Evolutionary conservation across 2,113 vertebrate genomes (phyloP).

Genomic region (Gasterosteus nipponicus): DNA sequence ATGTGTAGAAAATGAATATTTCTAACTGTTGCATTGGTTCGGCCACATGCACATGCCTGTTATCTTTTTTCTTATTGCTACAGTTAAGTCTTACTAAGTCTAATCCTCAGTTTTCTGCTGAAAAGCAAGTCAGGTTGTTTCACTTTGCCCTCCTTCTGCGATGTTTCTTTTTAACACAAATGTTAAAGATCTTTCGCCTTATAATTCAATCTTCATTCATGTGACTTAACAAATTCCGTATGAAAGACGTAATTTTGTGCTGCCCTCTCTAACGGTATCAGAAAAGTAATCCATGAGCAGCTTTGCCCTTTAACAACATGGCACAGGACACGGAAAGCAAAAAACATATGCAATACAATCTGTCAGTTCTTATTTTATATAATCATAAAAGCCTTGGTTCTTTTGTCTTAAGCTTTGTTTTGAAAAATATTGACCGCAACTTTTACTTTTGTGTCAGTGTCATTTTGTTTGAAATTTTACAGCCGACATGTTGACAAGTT

Average conservation of each 20-base stretch:
- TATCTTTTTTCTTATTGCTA: background rate
- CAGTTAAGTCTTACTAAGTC: background rate
- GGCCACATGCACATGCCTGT: background rate
- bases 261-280: constrained; percentile 7
- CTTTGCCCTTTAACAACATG: constrained; percentile 7
- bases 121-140: constrained; percentile 4
- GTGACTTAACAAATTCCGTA: background rate
- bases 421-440: constrained; percentile 45
- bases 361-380: constrained; percentile 17
- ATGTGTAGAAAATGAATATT: background rate
- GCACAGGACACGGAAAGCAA: constrained; percentile 11
- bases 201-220: constrained; percentile 5
- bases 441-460: constrained; percentile 40
- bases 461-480: constrained; percentile 58
- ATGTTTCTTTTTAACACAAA: background rate
- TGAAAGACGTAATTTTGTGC: background rate
- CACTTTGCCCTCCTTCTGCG: background rate
- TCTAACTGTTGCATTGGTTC: background rate
- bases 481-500: constrained; percentile 50
- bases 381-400: constrained; percentile 35
- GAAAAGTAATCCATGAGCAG: background rate
- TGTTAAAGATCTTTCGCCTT: background rate
- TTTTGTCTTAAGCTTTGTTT: constrained; percentile 48
- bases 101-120: background rate
- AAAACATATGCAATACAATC: constrained; percentile 30